Evolutionary conservation across 2,113 vertebrate species (phyloP), one percentile per base, ranked within the genome.

Genomic region (Microcebus tavaratra): DNA sequence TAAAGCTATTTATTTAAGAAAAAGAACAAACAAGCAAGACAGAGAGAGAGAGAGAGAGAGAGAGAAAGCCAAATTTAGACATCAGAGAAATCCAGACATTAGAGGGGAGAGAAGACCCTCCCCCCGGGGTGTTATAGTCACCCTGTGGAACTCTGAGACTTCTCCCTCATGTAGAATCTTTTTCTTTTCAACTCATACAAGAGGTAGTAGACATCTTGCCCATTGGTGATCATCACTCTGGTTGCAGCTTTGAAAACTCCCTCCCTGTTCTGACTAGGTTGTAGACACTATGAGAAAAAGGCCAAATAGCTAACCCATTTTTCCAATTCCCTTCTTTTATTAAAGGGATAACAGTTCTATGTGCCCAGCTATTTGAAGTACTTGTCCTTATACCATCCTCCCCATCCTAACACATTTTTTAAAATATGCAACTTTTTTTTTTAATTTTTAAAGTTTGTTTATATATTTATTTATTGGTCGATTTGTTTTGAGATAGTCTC

Each of bases 101-200:
- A 42, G 57, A 39, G 6, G 39, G 34, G 21, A 34, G 18, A 87
- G 29, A 68, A 39, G 36, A 17, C 42, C 42, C 17, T 11, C 14
- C 8, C 14, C 0, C 0, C 0, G 21, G 5, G 48, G n/a, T 42
- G 34, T 17, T 25, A 21, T 1, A 20, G 12, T 65, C 27, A 55
- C 65, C 15, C 12, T 21, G 5, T 17, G 15, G 80, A 50, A 84
- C 53, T 36, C 23, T 7, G 42, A 83, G 78, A 2, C 36, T 45
- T 14, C 20, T 11, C 34, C 63, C 10, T 82, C 53, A 0, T 1
- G 9, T 6, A 80, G 75, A 93, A 36, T 53, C 94, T 63, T 23
- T 89, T 90, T 65, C 31, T 86, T 84, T 84, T 82, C 61, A 45
- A 1, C 79, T 80, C 80, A 75, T 42, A 12, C 18, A 82, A 53